These are phyloP conservation scores for Melanchra persicariae DNA, from an alignment of 2,888 invertebrate species.

Conservation along the genomic window DNA sequence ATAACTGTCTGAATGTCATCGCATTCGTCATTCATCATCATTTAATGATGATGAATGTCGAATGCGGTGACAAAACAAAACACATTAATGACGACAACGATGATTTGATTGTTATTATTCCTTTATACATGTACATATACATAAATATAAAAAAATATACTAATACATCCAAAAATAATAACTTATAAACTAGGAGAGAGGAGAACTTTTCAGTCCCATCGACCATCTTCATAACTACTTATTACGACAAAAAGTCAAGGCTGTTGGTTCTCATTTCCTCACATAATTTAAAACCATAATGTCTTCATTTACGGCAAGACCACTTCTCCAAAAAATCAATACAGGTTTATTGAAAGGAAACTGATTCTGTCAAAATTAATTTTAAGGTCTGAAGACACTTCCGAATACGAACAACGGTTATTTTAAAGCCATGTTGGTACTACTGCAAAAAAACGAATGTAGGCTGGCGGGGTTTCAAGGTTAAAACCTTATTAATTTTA, in stretches of 20 bases:
- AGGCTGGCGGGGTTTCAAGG: constrained; percentile 59
- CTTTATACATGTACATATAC: too few relatives aligned
- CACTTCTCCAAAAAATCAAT: constrained; percentile 7
- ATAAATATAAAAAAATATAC: too few relatives aligned
- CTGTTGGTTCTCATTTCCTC: background rate
- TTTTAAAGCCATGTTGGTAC: background rate
- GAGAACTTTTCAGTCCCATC: too few relatives aligned
- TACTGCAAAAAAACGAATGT: constrained; percentile 46
- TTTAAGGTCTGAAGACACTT: constrained; percentile 21
- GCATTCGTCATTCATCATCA: too few relatives aligned
- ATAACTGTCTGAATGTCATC: too few relatives aligned
- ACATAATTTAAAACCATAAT: background rate
- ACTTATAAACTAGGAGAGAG: too few relatives aligned
- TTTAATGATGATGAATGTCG: background rate
- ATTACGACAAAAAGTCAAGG: background rate
- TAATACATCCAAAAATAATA: too few relatives aligned
- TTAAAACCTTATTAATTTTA: constrained; percentile 63
- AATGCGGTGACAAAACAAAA: background rate
- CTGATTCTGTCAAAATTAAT: constrained; percentile 12
- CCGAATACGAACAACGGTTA: constrained; percentile 14
- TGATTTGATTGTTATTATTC: too few relatives aligned
- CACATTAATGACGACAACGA: background rate
- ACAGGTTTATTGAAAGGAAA: constrained; percentile 8
- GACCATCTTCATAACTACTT: background rate
- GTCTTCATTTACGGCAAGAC: constrained; percentile 11